Percentiles rank a stretch among this genome's conserved stretches.
Conservation (phyloP, 2,797 vertebrate genomes). For the Melanotaenia trifasciata region DNA sequence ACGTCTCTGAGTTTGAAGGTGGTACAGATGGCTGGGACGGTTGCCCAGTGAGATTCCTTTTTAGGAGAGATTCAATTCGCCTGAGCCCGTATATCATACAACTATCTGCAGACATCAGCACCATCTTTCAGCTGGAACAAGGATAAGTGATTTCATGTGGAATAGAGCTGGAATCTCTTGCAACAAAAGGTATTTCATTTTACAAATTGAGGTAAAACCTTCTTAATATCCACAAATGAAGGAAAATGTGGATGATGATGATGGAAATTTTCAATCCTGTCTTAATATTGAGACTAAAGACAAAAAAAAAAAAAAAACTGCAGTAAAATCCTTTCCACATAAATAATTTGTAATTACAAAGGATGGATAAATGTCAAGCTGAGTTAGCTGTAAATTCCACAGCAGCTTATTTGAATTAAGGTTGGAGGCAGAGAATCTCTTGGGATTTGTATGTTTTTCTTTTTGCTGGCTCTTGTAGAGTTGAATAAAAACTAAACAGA, state of each 20-base stretch:
- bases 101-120: conserved; percentile 30
- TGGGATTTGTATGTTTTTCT: not conserved
- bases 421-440: not conserved
- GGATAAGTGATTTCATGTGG: conserved; percentile 23
- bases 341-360: not conserved
- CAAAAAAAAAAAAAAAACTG: not conserved
- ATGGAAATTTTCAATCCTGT: not conserved
- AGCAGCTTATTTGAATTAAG: conserved; percentile 19
- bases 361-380: not conserved
- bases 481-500: not conserved
- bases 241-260: conserved; percentile 9
- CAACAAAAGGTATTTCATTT: conserved; percentile 25
- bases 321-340: conserved; percentile 6
- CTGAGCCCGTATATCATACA: conserved; percentile 25
- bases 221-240: conserved; percentile 1
- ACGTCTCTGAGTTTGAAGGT: conserved; percentile 14
- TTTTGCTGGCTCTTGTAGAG: conserved; percentile 2
- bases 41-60: conserved; percentile 33
- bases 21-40: conserved; percentile 38
- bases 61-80: conserved; percentile 13
- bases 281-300: conserved; percentile 1
- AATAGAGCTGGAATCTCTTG: conserved; percentile 22
- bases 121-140: conserved; percentile 23
- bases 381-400: conserved; percentile 19
- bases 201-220: not conserved